Base-by-base conservation (phyloP, 2,113 vertebrate species). In the Phaethon lepturus region DNA sequence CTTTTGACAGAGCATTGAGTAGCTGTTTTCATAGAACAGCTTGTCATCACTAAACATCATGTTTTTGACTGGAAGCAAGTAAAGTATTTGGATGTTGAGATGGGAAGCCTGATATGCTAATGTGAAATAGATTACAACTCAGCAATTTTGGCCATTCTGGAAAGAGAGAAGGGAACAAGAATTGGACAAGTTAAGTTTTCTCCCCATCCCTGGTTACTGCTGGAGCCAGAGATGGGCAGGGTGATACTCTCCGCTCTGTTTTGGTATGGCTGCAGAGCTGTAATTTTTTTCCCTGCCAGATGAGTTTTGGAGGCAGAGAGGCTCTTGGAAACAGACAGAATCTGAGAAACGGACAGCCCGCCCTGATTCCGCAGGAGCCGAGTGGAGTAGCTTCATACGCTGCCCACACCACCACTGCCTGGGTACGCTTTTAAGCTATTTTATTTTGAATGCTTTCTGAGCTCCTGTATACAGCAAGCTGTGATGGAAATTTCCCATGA, bases 351-450 rank as follows among this genome's bases (percentile, higher is more conserved):
- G 78, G 17, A 40, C 38, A 63, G 7, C 11, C 1, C 8, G 22
- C 38, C 55, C 28, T 72, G 35, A 60, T n/a, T 72, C 28, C n/a
- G 31, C 13, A 58, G 58, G 1, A 50, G 6, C 29, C 67, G 25
- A 42, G 31, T 9, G 3, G 23, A 71, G 47, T 40, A 26, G 19
- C 33, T 50, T 63, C 28, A 47, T 26, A 12, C 8, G 25, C 18
- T 76, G 40, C 6, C 11, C 5, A 19, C 0, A 0, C 13, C 17
- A 38, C 12, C 0, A 0, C 22, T 91, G 20, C 7, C 6, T 22
- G 1, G 6, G 3, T 52, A 18, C 12, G 42, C 3, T 84, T 74
- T 49, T 50, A 20, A 58, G 6, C 12, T 24, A 26, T 71, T 63
- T 74, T 19, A 23, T 31, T 86, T 71, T 67, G 7, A 76, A 77